phyloP scores from a whole-genome alignment of 2,888 invertebrate species.

The Lasius fuliginosus region DNA sequence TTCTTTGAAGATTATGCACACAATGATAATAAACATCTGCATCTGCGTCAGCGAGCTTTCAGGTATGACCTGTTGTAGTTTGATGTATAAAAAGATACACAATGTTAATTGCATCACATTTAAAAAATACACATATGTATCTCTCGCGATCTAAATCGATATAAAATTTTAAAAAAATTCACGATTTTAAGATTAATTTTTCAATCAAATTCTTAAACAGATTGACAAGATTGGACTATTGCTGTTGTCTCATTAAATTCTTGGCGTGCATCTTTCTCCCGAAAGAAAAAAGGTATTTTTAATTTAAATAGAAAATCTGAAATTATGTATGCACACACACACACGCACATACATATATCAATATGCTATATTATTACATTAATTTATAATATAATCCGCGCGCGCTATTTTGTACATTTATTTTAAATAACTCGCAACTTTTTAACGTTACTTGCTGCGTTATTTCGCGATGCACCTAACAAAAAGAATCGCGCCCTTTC shows the following conservation, averaged over 20 bases:
- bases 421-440: background rate
- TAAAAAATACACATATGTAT: background rate
- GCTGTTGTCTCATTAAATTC: background rate
- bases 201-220: background rate
- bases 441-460: background rate
- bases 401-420: background rate
- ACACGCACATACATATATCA: background rate
- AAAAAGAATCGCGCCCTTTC: background rate
- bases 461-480: background rate
- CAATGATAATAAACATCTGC: conserved; percentile 19
- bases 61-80: background rate
- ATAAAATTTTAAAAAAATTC: background rate
- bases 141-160: background rate
- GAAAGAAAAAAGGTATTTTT: background rate
- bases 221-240: background rate
- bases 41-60: conserved; percentile 13
- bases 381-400: background rate
- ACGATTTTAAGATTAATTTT: background rate
- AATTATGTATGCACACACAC: background rate
- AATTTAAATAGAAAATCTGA: conserved; percentile 1
- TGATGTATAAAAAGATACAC: background rate
- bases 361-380: background rate
- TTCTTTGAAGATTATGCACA: conserved; percentile 26
- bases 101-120: background rate
- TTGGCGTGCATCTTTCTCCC: background rate